Percentiles rank a stretch among this genome's conserved stretches.
phyloP scores from a whole-genome alignment of 2,888 invertebrate species.

The Thelaira solivaga region DNA sequence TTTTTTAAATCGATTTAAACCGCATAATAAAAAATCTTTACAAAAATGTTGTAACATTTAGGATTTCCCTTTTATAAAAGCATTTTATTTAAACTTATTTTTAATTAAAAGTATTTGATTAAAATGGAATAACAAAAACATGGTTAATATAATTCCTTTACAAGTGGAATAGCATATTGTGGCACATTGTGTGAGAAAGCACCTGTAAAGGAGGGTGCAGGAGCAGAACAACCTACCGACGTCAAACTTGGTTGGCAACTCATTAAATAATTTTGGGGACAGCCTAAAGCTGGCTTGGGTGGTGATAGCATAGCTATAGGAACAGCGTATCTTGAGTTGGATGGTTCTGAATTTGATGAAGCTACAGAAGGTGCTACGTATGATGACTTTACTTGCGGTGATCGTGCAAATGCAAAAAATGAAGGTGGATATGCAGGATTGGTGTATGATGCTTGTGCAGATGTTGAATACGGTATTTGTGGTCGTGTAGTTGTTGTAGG shows the following conservation, averaged over 20 bases:
- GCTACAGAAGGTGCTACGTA: conserved; percentile 64
- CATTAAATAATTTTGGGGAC: conserved; percentile 72
- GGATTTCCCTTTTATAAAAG: conserved; percentile 23
- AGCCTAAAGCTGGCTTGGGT: conserved; percentile 67
- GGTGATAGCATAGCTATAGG: conserved; percentile 57
- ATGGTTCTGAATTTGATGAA: conserved; percentile 43
- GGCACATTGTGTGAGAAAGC: conserved; percentile 71
- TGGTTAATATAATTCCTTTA: conserved; percentile 66
- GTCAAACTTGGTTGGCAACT: conserved; percentile 72
- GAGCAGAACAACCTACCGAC: conserved; percentile 70
- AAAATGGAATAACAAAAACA: neutral
- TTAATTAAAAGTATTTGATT: neutral
- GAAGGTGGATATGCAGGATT: conserved; percentile 57
- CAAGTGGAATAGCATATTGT: conserved; percentile 68
- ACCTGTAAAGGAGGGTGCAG: conserved; percentile 65
- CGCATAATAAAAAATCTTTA: too few relatives aligned
- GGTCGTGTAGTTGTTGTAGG: too few relatives aligned
- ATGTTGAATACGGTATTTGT: too few relatives aligned
- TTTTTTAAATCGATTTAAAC: too few relatives aligned
- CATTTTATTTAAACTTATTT: conserved; percentile 38
- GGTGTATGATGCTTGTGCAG: conserved; percentile 27
- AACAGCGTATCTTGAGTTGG: conserved; percentile 57
- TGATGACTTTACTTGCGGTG: too few relatives aligned
- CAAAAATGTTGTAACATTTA: neutral
- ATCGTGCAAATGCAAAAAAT: conserved; percentile 63